These are phyloP conservation scores for Gallinago media DNA, from an alignment of 2,113 vertebrate species.

Conservation along the genomic window DNA sequence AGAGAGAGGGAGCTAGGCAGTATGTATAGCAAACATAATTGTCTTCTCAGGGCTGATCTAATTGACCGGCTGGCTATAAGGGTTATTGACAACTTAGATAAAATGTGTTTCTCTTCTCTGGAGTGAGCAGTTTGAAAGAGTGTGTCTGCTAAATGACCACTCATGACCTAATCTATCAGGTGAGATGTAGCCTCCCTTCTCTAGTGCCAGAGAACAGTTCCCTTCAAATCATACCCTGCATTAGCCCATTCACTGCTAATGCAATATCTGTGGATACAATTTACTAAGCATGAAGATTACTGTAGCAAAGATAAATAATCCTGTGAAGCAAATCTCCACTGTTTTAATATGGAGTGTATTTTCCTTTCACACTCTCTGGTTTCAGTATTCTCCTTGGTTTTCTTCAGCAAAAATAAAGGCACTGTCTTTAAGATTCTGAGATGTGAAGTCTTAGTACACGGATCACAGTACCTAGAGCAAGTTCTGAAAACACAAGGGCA, in stretches of 20 bases:
- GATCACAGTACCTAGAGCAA: background rate
- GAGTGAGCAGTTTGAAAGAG: background rate
- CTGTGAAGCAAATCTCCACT: background rate
- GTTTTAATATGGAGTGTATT: background rate
- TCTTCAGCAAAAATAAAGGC: background rate
- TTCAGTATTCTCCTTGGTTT: background rate
- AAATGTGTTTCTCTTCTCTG: background rate
- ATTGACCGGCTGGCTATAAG: background rate
- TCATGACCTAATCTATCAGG: background rate
- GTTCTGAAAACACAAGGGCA: background rate
- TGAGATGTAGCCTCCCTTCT: background rate
- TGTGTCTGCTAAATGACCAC: background rate
- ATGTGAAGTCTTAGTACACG: background rate
- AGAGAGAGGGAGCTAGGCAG: background rate
- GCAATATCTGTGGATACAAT: background rate
- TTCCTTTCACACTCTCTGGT: background rate
- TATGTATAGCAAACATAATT: background rate
- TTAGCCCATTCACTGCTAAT: background rate
- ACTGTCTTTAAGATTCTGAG: background rate
- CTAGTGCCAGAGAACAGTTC: background rate
- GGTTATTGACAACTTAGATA: background rate
- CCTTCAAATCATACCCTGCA: background rate
- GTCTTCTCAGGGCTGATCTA: background rate
- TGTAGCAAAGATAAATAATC: background rate
- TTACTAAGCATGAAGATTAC: background rate